Evolutionary conservation across 1,140 invertebrate genomes (phyloP), one percentile per base, ranked within the genome.

Genomic region (Calycopis cecrops): DNA sequence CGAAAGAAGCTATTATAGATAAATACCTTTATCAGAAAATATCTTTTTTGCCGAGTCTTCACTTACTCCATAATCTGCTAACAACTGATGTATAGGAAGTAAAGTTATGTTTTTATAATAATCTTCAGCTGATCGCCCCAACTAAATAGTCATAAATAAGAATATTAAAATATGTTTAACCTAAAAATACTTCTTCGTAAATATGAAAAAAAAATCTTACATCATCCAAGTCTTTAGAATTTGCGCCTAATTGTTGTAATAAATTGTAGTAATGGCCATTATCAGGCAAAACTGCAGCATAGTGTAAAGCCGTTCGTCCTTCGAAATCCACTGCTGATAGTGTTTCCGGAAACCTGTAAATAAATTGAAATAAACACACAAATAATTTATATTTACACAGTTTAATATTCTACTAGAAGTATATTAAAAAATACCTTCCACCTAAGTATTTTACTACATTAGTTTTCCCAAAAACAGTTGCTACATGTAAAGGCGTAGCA

Each of bases 401-500:
- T 6, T 12, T 16, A n/a, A 9, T 18, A 48, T 48, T 0, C 14
- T 48, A 37, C 6, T 50, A 42, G 3, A 37, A 51, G 57, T 17
- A 12, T 60, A 40, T 16, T 51, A 48, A 47, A 48, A 54, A 35
- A 63, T 62, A 88, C 87, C 86, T 85, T 61, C 91, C 91, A 14
- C 90, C 91, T 67, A 92, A 76, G 85, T 92, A 92, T 67, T 89
- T 89, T 33, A 91, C 81, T 59, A 91, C 90, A 69, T 92, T 91
- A 9, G 92, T 94, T 72, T 93, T 91, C 28, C 93, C 93, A 80
- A 94, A 95, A 55, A 98, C 90, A 0, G 95, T 93, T 8, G 97
- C 96, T 49, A 97, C 97, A 83, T 99, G 98, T 37, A 99, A 87
- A 2, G 97, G 94, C 0, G 96, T 97, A 18, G 96, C 93, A n/a